Base-by-base conservation (phyloP, 2,888 invertebrate species). In the Creontiades dilutus region DNA sequence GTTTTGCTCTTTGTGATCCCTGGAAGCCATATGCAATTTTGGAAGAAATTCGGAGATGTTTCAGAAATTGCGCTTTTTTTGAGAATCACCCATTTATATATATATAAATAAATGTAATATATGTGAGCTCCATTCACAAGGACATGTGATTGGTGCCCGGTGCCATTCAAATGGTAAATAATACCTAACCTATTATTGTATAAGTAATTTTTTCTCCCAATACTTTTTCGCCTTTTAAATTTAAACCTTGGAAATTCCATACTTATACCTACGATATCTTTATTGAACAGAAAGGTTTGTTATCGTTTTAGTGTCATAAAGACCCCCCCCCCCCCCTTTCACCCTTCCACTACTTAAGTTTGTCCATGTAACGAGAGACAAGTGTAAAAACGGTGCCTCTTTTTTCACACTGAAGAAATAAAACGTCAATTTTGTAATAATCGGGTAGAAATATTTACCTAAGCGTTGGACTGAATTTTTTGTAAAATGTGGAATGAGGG, bases 351-450 rank as follows among this genome's bases (percentile, higher is more conserved):
- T n/a, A 37, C 0, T n/a, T 16, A n/a, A 68, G 68, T 68, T 68
- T 23, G 4, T 68, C n/a, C 5, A n/a, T 7, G 16, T 57, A 68
- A 27, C 19, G 68, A 68, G 68, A 68, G 68, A 23, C 23, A 68
- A 68, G 68, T 19, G 19, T 68, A 68, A 68, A n/a, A 68, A 68
- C 68, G n/a, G 68, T 68, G 68, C 68, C 68, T 68, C 68, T 68
- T 68, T 68, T 68, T 68, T 68, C 68, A 68, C 68, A 68, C 68
- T 68, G 68, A 68, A 68, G 23, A 19, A 68, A 68, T 4, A 37
- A 68, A 68, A 68, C 23, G 68, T 68, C 68, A 68, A 68, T 68
- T 68, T 68, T 68, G 23, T 68, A 68, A 68, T 68, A 68, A 12
- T 68, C 23, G 68, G 23, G 68, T 68, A 68, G 68, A 68, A 23